Evolutionary conservation across 92 coral and sea anemone genomes (phyloP).

Genomic region (Porites evermanni): DNA sequence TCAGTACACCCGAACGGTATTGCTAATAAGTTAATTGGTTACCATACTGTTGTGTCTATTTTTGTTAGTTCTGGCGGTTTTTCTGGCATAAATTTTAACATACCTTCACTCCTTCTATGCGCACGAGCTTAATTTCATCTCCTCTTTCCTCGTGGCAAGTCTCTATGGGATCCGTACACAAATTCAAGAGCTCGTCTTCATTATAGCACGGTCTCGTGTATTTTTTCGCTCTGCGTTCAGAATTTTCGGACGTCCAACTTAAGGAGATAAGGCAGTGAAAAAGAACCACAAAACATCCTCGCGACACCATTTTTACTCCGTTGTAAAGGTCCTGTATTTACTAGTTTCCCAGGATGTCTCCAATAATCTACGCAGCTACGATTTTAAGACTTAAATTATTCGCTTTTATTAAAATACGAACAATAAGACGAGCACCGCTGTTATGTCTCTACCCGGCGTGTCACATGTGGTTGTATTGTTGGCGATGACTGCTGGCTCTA

Average conservation of each 20-base stretch:
- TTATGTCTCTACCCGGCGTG: slow-evolving; percentile 11
- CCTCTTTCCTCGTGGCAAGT: slow-evolving; percentile 60
- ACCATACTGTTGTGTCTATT: neutral
- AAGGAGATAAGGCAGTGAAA: neutral
- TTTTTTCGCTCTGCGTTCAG: neutral
- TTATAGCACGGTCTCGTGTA: slow-evolving; percentile 61
- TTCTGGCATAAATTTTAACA: neutral
- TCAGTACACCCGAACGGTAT: no score
- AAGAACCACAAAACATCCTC: neutral
- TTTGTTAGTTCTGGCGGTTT: neutral
- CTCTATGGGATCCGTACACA: slow-evolving; percentile 64
- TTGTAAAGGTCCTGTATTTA: neutral
- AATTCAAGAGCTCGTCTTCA: slow-evolving; percentile 59
- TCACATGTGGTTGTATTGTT: slow-evolving; percentile 41
- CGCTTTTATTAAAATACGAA: slow-evolving; percentile 3
- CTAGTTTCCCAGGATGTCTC: neutral
- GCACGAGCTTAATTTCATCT: slow-evolving; percentile 32
- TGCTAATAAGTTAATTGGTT: no score
- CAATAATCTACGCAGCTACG: neutral
- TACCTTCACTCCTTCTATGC: slow-evolving; percentile 73
- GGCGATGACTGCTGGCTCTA: neutral
- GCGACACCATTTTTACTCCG: neutral
- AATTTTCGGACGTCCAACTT: neutral
- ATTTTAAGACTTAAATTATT: slow-evolving; percentile 34
- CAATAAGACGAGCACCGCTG: slow-evolving; percentile 5